phyloP scores from a whole-genome alignment of 2,113 vertebrate species.

The Rattus rattus region DNA sequence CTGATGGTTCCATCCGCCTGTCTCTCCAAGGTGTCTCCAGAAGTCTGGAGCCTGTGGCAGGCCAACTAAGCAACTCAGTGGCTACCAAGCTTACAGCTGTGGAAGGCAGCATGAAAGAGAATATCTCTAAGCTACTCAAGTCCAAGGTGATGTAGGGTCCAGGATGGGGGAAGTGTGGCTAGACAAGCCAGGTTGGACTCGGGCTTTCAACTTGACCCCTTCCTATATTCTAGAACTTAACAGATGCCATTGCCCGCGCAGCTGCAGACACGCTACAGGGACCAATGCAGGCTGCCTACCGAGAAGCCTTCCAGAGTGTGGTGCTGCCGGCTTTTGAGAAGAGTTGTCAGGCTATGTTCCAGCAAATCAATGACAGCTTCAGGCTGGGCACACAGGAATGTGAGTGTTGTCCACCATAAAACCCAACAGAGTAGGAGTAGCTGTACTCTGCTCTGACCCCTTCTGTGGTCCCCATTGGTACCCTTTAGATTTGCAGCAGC shows the following conservation, averaged over 20 bases:
- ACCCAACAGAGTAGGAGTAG: neutral
- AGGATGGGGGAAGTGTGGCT: neutral
- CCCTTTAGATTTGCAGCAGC: conserved; percentile 94
- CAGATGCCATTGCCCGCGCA: conserved; percentile 94
- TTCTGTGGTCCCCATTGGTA: neutral
- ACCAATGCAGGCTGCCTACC: conserved; percentile 95
- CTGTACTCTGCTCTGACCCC: neutral
- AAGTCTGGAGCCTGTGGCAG: conserved; percentile 93
- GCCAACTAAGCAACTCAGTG: conserved; percentile 92
- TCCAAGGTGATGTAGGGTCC: conserved; percentile 90
- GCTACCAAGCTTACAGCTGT: conserved; percentile 93
- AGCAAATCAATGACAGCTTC: conserved; percentile 99
- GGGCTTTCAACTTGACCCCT: conserved; percentile 32
- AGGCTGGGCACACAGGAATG: conserved; percentile 98
- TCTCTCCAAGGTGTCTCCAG: conserved; percentile 88
- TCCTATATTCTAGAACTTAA: conserved; percentile 88
- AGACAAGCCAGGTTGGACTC: neutral
- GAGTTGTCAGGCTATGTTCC: conserved; percentile 99
- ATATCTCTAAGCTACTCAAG: conserved; percentile 94
- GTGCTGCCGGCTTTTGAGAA: conserved; percentile 97
- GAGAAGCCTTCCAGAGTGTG: conserved; percentile 95
- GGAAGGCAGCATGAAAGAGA: conserved; percentile 95
- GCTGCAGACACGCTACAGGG: conserved; percentile 95
- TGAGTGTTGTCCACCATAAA: conserved; percentile 83
- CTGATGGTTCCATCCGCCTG: neutral